phyloP scores from a whole-genome alignment of 2,113 vertebrate genomes.

The Trachemys scripta region DNA sequence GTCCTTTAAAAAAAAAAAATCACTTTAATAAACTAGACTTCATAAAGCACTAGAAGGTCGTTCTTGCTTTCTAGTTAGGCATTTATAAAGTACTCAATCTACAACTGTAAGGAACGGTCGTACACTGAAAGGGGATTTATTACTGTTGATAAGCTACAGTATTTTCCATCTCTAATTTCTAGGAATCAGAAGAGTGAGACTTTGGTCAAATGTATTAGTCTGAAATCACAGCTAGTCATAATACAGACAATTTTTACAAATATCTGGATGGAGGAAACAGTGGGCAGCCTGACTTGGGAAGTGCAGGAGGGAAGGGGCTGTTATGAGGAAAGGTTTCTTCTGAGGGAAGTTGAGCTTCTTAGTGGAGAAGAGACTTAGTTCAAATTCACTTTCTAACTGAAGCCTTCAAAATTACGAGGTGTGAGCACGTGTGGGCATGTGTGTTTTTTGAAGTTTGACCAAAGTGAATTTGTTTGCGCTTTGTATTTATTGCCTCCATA shows the following conservation, averaged over 20 bases:
- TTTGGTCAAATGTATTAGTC: background rate
- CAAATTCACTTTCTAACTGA: background rate
- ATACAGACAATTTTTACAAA: background rate
- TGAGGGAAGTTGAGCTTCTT: background rate
- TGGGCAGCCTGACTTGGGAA: background rate
- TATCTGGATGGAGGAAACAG: background rate
- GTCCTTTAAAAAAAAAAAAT: background rate
- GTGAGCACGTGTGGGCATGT: background rate
- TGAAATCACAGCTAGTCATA: background rate
- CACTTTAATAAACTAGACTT: background rate
- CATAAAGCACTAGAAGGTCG: background rate
- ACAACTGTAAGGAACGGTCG: background rate
- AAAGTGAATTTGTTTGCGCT: background rate
- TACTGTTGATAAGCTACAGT: background rate
- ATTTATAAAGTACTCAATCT: background rate
- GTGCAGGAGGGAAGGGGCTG: too few species aligned
- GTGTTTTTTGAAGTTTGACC: background rate
- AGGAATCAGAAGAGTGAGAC: background rate
- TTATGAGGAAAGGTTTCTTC: background rate
- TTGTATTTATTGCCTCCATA: background rate
- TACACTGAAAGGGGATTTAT: background rate
- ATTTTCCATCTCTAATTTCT: background rate
- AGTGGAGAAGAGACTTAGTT: background rate
- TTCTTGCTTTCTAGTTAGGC: background rate
- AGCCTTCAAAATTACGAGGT: background rate